Evolutionary conservation across 23 tunicate genomes (phyloP), one percentile per base, ranked within the genome.

Genomic region (Botrylloides violaceus): DNA sequence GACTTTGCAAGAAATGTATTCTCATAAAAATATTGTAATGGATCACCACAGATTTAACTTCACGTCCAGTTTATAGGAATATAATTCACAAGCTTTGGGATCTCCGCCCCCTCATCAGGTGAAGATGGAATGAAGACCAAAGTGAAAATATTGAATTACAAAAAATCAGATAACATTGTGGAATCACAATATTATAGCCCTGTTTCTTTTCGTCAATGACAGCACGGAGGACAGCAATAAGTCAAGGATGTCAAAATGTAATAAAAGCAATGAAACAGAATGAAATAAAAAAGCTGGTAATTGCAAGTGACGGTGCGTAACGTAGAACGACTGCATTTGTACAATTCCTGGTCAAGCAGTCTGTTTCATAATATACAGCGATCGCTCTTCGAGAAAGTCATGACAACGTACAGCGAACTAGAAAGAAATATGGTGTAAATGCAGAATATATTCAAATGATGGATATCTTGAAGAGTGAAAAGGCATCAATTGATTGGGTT

Each of bases 231-330:
- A 36, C 74, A 36, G 60, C 58, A 35, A 20, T 21, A 5, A 73
- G 33, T 30, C 29, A 68, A 2, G 57, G 74, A 18, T 68, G 74
- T 25, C 18, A 2, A 68, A 68, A 68, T 25, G 36, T 68, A 9
- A 39, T 68, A 9, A 20, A 38, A 4, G 74, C 30, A 22, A 68
- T 68, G 74, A 68, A 68, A 21, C 35, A 68, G 47, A 56, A 68
- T 39, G 26, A 25, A 4, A 43, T 68, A 12, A 37, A 22, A 21
- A 68, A 68, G 26, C 28, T 68, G n/a, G 47, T 28, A 19, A 15
- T 68, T 37, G 74, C 36, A 26, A 39, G 74, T 28, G n/a, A 7
- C 19, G 74, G 74, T 64, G 22, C 15, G 70, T 34, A 36, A 63
- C 28, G 28, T 22, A 59, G 64, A 43, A 7, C 53, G 15, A 4